Conservation (phyloP, 2,113 vertebrate genomes). For the Tapirus terrestris region DNA sequence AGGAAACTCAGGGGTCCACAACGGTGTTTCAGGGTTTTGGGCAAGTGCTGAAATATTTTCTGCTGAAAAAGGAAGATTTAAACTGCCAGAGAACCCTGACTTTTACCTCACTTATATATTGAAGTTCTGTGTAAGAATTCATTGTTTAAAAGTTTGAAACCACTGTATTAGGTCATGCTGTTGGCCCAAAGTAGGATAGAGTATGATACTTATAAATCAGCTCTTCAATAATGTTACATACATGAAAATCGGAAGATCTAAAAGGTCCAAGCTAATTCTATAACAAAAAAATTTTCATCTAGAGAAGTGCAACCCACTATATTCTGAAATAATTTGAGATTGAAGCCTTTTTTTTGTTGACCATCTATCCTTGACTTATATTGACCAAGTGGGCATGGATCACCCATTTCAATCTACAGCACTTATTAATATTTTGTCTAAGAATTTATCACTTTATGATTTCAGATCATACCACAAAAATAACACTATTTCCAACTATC, state of each 20-base stretch:
- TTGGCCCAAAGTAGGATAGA: background rate
- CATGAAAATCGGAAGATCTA: background rate
- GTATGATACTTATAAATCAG: background rate
- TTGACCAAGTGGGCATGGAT: background rate
- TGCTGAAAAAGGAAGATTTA: background rate
- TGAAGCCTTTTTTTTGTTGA: background rate
- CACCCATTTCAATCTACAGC: background rate
- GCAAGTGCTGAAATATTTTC: background rate
- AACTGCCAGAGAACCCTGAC: background rate
- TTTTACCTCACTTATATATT: background rate
- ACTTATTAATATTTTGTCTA: constrained; percentile 48
- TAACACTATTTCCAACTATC: background rate
- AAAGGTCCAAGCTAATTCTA: background rate
- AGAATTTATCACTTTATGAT: background rate
- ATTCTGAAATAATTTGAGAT: constrained; percentile 54
- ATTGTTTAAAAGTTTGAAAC: background rate
- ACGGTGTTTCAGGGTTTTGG: background rate
- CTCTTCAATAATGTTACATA: background rate
- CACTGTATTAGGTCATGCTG: background rate
- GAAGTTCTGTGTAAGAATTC: background rate
- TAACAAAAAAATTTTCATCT: constrained; percentile 45
- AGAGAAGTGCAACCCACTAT: constrained; percentile 19
- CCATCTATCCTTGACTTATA: background rate
- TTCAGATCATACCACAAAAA: background rate
- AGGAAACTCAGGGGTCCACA: background rate